Percentiles rank a stretch among this genome's conserved stretches.
phyloP scores from a whole-genome alignment of 2,113 vertebrate species.

The Chrysemys picta region DNA sequence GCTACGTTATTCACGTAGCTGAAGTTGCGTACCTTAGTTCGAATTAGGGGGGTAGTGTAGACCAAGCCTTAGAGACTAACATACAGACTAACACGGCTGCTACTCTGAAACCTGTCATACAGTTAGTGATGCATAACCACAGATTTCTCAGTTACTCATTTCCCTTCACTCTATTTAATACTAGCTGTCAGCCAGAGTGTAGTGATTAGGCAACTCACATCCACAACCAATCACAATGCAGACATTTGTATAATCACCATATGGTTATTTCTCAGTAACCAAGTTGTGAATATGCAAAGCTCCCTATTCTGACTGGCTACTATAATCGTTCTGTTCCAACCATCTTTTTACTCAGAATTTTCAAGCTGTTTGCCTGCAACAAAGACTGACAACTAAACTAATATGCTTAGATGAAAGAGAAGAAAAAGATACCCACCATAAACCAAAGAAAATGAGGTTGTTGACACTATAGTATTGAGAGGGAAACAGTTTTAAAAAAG shows the following conservation, averaged over 20 bases:
- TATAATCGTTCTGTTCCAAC: not conserved
- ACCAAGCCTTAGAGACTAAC: no score
- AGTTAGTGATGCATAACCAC: conserved; percentile 37
- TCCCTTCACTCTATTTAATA: conserved; percentile 60
- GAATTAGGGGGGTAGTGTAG: no score
- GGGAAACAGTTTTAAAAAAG: not conserved
- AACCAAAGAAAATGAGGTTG: not conserved
- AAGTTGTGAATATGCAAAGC: conserved; percentile 19
- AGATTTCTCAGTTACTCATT: conserved; percentile 42
- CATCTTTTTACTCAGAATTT: not conserved
- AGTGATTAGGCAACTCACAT: conserved; percentile 9
- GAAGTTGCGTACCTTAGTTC: no score
- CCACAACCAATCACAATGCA: not conserved
- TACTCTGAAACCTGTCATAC: no score
- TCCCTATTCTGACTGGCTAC: not conserved
- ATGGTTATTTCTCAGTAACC: conserved; percentile 39
- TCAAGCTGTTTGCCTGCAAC: not conserved
- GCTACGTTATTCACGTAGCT: no score
- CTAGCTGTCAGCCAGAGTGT: not conserved
- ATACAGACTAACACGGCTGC: no score
- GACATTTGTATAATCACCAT: not conserved
- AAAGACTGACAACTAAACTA: not conserved
- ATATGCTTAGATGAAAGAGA: not conserved
- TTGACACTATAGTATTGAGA: not conserved
- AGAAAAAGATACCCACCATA: not conserved